Conservation (phyloP, 2,113 vertebrate genomes). For the Sialia sialis region DNA sequence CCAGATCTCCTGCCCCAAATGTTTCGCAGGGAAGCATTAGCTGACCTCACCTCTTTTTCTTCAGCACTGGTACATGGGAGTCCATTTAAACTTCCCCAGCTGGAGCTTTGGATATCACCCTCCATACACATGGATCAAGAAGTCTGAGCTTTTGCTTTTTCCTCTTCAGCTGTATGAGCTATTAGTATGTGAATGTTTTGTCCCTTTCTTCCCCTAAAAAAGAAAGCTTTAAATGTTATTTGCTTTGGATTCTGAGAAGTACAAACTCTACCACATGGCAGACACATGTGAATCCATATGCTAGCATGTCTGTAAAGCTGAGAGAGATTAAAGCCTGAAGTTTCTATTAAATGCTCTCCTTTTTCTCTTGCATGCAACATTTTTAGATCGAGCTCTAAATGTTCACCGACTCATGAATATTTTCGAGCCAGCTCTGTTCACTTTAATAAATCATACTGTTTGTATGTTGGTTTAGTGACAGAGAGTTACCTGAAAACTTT, state of each 20-base stretch:
- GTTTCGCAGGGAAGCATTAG: background rate
- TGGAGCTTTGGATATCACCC: background rate
- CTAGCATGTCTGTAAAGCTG: slow-evolving; percentile 52
- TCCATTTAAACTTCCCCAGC: background rate
- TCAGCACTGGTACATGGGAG: background rate
- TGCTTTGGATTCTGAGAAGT: slow-evolving; percentile 61
- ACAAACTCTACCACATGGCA: slow-evolving; percentile 55
- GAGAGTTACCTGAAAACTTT: slow-evolving; percentile 54
- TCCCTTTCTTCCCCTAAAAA: slow-evolving; percentile 23
- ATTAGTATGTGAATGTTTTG: slow-evolving; percentile 31
- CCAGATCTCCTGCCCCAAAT: background rate
- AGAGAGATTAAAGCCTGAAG: slow-evolving; percentile 58
- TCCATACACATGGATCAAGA: background rate
- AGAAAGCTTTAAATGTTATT: slow-evolving; percentile 64
- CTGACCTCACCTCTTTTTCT: background rate
- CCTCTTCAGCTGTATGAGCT: background rate
- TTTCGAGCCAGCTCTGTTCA: slow-evolving; percentile 32
- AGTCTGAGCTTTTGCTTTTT: background rate
- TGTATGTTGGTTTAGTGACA: slow-evolving; percentile 26
- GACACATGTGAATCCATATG: slow-evolving; percentile 70
- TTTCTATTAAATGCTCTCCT: slow-evolving; percentile 52
- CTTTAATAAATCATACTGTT: background rate
- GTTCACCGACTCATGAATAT: slow-evolving; percentile 19
- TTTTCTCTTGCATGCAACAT: slow-evolving; percentile 43
- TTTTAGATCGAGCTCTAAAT: slow-evolving; percentile 53